These are phyloP conservation scores for Lepilemur septentrionalis DNA, from an alignment of 2,797 vertebrate genomes.

Conservation along the genomic window DNA sequence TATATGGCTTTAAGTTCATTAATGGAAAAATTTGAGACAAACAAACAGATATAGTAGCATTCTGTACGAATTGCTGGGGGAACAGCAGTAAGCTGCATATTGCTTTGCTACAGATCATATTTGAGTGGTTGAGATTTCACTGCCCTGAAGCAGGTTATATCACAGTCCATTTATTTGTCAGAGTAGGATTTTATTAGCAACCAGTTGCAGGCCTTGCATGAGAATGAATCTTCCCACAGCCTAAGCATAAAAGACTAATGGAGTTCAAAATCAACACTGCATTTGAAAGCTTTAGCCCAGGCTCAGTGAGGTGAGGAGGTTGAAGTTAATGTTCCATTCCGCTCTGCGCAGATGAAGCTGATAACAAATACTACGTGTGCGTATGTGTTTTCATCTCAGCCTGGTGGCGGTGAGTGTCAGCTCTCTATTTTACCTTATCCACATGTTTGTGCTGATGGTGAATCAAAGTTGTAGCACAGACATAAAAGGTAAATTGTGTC, in stretches of 20 bases:
- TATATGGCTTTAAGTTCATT: slow-evolving; percentile 31
- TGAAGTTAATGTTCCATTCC: slow-evolving; percentile 57
- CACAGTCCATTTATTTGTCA: slow-evolving; percentile 73
- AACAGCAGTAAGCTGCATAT: background rate
- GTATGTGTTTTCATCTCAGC: slow-evolving; percentile 2
- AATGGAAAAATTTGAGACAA: background rate
- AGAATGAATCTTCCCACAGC: slow-evolving; percentile 65
- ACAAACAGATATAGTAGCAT: background rate
- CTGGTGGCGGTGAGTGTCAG: background rate
- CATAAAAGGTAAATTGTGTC: slow-evolving; percentile 17
- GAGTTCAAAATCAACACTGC: slow-evolving; percentile 55
- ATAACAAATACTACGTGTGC: slow-evolving; percentile 1
- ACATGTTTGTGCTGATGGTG: background rate
- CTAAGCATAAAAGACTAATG: slow-evolving; percentile 63
- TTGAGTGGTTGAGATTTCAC: slow-evolving; percentile 59
- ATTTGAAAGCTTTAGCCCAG: slow-evolving; percentile 48
- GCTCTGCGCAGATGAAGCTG: slow-evolving; percentile 34
- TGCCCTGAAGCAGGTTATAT: slow-evolving; percentile 63
- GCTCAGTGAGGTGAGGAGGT: slow-evolving; percentile 56
- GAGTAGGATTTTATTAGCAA: slow-evolving; percentile 71
- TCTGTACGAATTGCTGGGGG: background rate
- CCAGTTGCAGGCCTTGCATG: slow-evolving; percentile 63
- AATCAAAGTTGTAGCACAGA: slow-evolving; percentile 43
- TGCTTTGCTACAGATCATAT: slow-evolving; percentile 36
- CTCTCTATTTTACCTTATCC: background rate